Evolutionary conservation across 2,888 invertebrate species (phyloP), one percentile per base, ranked within the genome.

Genomic region (Phymatocera aterrima): DNA sequence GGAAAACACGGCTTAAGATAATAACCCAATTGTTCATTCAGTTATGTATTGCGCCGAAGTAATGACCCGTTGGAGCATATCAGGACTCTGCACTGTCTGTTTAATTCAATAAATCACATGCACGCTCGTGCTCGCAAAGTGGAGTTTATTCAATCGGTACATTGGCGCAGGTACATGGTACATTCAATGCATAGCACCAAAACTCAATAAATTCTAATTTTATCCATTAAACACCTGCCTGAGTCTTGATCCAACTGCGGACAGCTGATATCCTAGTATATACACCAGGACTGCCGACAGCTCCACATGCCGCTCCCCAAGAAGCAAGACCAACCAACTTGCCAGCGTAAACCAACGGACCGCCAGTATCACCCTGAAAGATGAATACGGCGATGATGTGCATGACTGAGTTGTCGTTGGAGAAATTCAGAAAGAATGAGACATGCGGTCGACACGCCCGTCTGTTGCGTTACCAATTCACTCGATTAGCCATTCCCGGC

Each of bases 321-420:
- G 78, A 78, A 37, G 43, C 78, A 18, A 78, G 18, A 54, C 78
- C 78, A 24, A 78, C 37, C 5, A 78, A 28, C n/a, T 68, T 68
- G 1, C 37, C 37, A 12, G 68, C 78, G 28, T 68, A 78, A 12
- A 68, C 51, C 31, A 78, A 68, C 68, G 78, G 68, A 54, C 78
- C 78, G 2, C 78, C 78, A 2, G 43, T 48, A 15, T 78, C 78
- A 37, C 78, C 78, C 78, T 78, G 68, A 5, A 31, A 64, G 3
- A n/a, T 24, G 28, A 57, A 43, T 37, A 12, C 12, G 6, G 18
- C 12, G 43, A 64, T 77, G n/a, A 4, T 21, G n/a, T 18, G 28
- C 15, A 40, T 12, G 10, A 15, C 24, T 24, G 15, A 37, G 0
- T 6, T 34, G 61, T n/a, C 8, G n/a, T 61, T 61, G 12, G 28